Percentiles rank a stretch among this genome's conserved stretches.
These are phyloP conservation scores for Myripristis murdjan DNA, from an alignment of 2,797 vertebrate genomes.

Conservation along the genomic window DNA sequence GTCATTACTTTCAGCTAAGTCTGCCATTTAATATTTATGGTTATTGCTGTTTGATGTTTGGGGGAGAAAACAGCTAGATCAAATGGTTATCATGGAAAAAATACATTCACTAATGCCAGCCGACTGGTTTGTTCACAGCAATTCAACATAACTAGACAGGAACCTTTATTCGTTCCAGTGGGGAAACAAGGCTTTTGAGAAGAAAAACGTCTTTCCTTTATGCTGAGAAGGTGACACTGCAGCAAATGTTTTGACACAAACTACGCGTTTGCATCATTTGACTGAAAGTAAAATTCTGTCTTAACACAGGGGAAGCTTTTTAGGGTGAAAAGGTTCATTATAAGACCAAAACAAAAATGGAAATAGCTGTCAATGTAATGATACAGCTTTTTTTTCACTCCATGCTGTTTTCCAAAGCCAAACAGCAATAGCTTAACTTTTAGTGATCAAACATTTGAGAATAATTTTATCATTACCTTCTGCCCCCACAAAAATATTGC, in stretches of 20 bases:
- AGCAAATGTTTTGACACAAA: constrained; percentile 13
- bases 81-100: neutral
- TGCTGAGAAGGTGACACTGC: neutral
- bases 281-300: neutral
- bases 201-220: neutral
- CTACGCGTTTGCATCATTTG: neutral
- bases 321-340: neutral
- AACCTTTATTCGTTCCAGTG: neutral
- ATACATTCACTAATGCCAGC: constrained; percentile 10
- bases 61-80: neutral
- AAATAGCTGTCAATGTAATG: neutral
- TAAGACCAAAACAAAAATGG: neutral
- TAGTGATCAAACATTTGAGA: constrained; percentile 15
- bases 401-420: neutral
- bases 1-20: constrained; percentile 13
- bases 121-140: constrained; percentile 7
- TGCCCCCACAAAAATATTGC: neutral
- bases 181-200: neutral
- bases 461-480: constrained; percentile 30
- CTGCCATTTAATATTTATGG: constrained; percentile 10
- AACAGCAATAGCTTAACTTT: no score
- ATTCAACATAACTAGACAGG: neutral
- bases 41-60: constrained; percentile 16
- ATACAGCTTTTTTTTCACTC: neutral
- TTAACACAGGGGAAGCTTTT: neutral